Evolutionary conservation across 2,888 invertebrate genomes (phyloP).

Genomic region (Entomobrya multifasciata): DNA sequence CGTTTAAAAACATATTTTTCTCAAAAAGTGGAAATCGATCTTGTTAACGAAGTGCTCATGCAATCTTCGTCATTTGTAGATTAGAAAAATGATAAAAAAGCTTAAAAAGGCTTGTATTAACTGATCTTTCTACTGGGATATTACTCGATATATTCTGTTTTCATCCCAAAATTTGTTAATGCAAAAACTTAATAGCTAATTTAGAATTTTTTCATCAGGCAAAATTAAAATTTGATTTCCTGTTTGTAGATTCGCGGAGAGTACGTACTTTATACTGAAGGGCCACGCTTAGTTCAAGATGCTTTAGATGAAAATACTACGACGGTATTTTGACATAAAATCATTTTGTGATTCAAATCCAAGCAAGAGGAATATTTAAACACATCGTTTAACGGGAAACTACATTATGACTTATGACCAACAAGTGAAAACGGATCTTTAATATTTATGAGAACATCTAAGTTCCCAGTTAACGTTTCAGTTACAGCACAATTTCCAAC

Average conservation of each 20-base stretch:
- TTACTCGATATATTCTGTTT: no score
- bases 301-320: slow-evolving; percentile 59
- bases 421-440: no score
- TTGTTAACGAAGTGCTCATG: background rate
- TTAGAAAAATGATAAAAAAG: slow-evolving; percentile 23
- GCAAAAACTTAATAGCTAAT: no score
- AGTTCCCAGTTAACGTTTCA: no score
- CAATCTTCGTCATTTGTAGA: background rate
- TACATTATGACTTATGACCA: no score
- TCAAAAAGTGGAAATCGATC: background rate
- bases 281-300: slow-evolving; percentile 56
- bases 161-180: no score
- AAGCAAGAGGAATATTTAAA: background rate
- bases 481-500: no score
- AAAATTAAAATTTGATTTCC: slow-evolving; percentile 17
- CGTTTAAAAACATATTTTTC: no score
- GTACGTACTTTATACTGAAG: slow-evolving; percentile 60
- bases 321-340: slow-evolving; percentile 30
- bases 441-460: no score
- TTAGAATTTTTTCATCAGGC: background rate
- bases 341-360: slow-evolving; percentile 32
- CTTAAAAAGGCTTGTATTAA: background rate
- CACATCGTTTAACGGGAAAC: no score
- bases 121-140: no score
- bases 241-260: slow-evolving; percentile 68